Conservation (phyloP, 2,797 vertebrate species). For the Acanthopagrus latus region DNA sequence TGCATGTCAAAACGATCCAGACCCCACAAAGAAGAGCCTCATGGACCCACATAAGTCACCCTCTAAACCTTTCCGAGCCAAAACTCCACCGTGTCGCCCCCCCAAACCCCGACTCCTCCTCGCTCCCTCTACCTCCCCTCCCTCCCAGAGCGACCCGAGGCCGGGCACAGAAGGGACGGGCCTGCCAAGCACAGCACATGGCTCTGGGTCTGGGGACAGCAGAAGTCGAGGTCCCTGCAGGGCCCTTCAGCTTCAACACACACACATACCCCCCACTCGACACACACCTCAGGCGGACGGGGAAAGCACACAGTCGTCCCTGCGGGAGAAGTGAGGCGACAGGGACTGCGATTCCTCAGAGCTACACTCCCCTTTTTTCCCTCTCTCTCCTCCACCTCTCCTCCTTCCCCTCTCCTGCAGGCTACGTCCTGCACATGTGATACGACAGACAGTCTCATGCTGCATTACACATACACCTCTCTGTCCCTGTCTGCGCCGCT, state of each 20-base stretch:
- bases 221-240: conserved; percentile 78
- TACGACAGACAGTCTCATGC: conserved; percentile 76
- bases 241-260: conserved; percentile 62
- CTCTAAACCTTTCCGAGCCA: conserved; percentile 31
- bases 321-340: conserved; percentile 66
- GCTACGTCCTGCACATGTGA: conserved; percentile 77
- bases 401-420: conserved; percentile 58
- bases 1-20: not conserved
- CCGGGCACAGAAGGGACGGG: conserved; percentile 65
- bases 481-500: conserved; percentile 67
- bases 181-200: conserved; percentile 78
- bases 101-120: conserved; percentile 44
- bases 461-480: conserved; percentile 80
- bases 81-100: conserved; percentile 14
- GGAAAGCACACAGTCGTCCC: conserved; percentile 69
- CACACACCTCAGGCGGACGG: conserved; percentile 66
- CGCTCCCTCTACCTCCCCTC: conserved; percentile 41
- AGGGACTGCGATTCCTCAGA: conserved; percentile 74
- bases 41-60: conserved; percentile 49
- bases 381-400: conserved; percentile 62
- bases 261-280: conserved; percentile 20
- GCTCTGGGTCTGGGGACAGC: conserved; percentile 74
- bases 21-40: conserved; percentile 3
- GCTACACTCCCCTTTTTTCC: conserved; percentile 61
- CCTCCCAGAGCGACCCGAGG: conserved; percentile 62